Conservation (phyloP, 2,797 vertebrate genomes). For the Chelidonichthys spinosus region DNA sequence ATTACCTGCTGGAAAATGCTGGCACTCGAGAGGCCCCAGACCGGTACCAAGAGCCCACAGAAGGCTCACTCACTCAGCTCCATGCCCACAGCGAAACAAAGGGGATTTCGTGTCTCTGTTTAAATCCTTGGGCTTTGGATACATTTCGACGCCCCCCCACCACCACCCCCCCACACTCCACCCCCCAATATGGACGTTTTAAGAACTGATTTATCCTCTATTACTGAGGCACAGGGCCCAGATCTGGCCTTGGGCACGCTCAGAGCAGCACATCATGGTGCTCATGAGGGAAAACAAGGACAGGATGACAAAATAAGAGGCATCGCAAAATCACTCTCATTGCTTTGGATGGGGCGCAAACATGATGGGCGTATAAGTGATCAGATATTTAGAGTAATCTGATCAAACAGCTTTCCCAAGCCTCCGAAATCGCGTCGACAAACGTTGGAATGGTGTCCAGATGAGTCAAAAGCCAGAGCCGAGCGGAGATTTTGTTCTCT, state of each 20-base stretch:
- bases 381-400: slow-evolving; percentile 69
- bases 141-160: slow-evolving; percentile 57
- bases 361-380: slow-evolving; percentile 44
- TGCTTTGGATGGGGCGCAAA: slow-evolving; percentile 42
- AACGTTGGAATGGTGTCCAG: slow-evolving; percentile 34
- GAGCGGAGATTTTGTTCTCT: slow-evolving; percentile 24
- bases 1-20: slow-evolving; percentile 79
- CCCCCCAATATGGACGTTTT: slow-evolving; percentile 75
- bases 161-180: slow-evolving; percentile 45
- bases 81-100: slow-evolving; percentile 80
- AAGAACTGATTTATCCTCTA: slow-evolving; percentile 81
- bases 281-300: slow-evolving; percentile 64
- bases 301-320: slow-evolving; percentile 66
- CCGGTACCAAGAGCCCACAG: slow-evolving; percentile 63
- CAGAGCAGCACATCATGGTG: slow-evolving; percentile 53
- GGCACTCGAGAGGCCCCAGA: slow-evolving; percentile 62
- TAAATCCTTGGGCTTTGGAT: slow-evolving; percentile 78
- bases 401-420: slow-evolving; percentile 59
- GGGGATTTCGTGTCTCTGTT: slow-evolving; percentile 79
- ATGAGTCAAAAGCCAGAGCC: slow-evolving; percentile 42
- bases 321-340: slow-evolving; percentile 47
- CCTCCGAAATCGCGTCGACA: slow-evolving; percentile 52
- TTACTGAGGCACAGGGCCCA: slow-evolving; percentile 70
- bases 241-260: slow-evolving; percentile 68
- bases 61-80: slow-evolving; percentile 57